Percentiles rank a stretch among this genome's conserved stretches.
Evolutionary conservation across 2,888 invertebrate species (phyloP).

Genomic region (Invenusta paracnida): DNA sequence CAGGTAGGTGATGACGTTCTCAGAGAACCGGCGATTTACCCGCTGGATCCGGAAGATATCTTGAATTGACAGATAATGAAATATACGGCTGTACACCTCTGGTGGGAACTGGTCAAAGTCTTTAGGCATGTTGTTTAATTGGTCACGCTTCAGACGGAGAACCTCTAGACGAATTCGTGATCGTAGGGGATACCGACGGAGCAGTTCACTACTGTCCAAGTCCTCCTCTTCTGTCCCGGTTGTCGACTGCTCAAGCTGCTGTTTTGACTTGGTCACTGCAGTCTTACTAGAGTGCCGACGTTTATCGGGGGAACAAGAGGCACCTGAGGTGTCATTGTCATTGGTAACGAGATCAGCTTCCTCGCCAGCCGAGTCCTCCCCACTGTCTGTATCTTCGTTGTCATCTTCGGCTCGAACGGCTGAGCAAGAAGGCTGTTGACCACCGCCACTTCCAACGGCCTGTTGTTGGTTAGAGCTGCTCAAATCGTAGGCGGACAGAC

Average conservation of each 20-base stretch:
- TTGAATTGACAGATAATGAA: conserved; percentile 42
- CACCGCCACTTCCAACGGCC: too few relatives aligned
- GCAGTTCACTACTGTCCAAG: neutral
- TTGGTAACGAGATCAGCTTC: neutral
- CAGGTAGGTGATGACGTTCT: conserved; percentile 38
- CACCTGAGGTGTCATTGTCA: neutral
- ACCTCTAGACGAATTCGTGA: conserved; percentile 38
- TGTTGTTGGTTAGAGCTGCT: neutral
- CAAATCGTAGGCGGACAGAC: neutral
- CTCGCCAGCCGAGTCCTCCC: too few relatives aligned
- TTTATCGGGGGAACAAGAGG: neutral
- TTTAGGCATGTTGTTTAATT: conserved; percentile 33
- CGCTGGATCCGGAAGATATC: conserved; percentile 42
- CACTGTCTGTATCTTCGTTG: too few relatives aligned
- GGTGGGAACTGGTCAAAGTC: conserved; percentile 41
- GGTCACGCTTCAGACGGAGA: conserved; percentile 32
- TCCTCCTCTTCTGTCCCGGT: neutral
- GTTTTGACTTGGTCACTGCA: neutral
- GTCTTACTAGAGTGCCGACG: neutral
- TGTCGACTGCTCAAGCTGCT: neutral
- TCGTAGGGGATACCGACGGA: conserved; percentile 38
- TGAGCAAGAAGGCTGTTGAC: too few relatives aligned
- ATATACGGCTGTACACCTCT: conserved; percentile 41
- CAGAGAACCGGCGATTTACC: conserved; percentile 40
- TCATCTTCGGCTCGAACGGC: too few relatives aligned